A percentile compares a stretch with the other conserved stretches of the same genome.
Conservation (phyloP, 2,888 invertebrate species). For the Drosophila anomalata region DNA sequence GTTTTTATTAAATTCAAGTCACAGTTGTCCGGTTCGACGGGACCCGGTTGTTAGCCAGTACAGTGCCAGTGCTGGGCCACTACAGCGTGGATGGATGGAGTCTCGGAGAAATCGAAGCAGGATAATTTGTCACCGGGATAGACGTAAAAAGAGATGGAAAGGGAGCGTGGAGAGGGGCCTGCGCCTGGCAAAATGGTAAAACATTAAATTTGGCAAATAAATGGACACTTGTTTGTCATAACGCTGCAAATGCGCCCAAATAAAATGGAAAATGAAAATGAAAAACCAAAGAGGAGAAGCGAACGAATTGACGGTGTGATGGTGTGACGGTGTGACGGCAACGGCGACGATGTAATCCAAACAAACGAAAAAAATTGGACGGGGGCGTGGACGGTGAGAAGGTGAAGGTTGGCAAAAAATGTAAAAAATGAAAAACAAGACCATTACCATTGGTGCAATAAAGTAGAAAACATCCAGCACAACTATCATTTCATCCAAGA, state of each 20-base stretch:
- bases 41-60: constrained; percentile 9
- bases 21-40: constrained; percentile 56
- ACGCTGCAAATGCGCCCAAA: constrained; percentile 77
- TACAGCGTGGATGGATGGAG: constrained; percentile 26
- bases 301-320: constrained; percentile 32
- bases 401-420: constrained; percentile 21
- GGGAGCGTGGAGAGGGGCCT: not conserved
- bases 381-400: not conserved
- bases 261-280: constrained; percentile 60
- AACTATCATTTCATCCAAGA: constrained; percentile 20
- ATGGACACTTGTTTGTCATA: constrained; percentile 79
- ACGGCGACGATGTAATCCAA: constrained; percentile 56
- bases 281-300: constrained; percentile 45
- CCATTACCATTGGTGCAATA: constrained; percentile 76
- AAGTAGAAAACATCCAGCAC: constrained; percentile 68
- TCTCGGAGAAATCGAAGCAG: constrained; percentile 71
- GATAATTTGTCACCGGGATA: constrained; percentile 76
- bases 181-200: constrained; percentile 63
- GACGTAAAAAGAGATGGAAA: constrained; percentile 56
- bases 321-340: constrained; percentile 34
- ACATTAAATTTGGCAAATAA: constrained; percentile 79
- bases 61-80: not conserved
- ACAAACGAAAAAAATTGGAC: constrained; percentile 33
- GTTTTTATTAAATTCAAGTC: constrained; percentile 70
- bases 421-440: constrained; percentile 74